A percentile compares a stretch with the other conserved stretches of the same genome.
Conservation (phyloP, 2,888 invertebrate species). For the Azorinus chamasolen region DNA sequence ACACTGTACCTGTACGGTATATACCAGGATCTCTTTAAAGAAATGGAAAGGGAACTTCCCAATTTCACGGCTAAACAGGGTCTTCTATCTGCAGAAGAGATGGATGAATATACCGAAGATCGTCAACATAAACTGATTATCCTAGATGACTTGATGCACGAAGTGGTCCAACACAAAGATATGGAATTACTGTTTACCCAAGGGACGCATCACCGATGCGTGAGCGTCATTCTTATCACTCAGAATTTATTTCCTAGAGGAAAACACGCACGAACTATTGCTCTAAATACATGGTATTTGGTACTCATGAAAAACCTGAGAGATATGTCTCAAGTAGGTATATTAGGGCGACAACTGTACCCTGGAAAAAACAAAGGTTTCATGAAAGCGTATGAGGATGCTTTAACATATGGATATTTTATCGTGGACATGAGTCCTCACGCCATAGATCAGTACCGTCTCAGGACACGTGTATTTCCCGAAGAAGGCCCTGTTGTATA, state of each 20-base stretch:
- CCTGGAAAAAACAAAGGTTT: slow-evolving; percentile 27
- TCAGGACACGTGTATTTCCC: slow-evolving; percentile 21
- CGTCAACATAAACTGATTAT: slow-evolving; percentile 25
- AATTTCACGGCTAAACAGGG: slow-evolving; percentile 28
- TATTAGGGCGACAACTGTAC: slow-evolving; percentile 11
- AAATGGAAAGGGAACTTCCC: slow-evolving; percentile 37
- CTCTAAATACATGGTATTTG: slow-evolving; percentile 35
- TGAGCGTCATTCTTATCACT: slow-evolving; percentile 15
- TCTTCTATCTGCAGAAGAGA: slow-evolving; percentile 12
- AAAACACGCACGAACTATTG: slow-evolving; percentile 33
- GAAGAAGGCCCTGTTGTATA: slow-evolving; percentile 28
- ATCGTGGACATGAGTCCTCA: slow-evolving; percentile 21
- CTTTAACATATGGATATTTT: slow-evolving; percentile 26
- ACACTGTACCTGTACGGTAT: slow-evolving; percentile 46
- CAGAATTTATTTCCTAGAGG: slow-evolving; percentile 19
- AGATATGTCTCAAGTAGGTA: slow-evolving; percentile 13
- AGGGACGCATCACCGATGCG: slow-evolving; percentile 32
- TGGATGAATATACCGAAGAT: slow-evolving; percentile 38
- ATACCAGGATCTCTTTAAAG: slow-evolving; percentile 41
- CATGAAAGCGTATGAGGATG: slow-evolving; percentile 26
- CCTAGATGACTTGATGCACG: slow-evolving; percentile 39
- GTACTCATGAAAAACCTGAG: slow-evolving; percentile 23
- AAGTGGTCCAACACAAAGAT: slow-evolving; percentile 20
- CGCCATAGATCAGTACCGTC: slow-evolving; percentile 14
- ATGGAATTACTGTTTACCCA: slow-evolving; percentile 40